A percentile compares a stretch with the other conserved stretches of the same genome.
Evolutionary conservation across 2,888 invertebrate species (phyloP).

Genomic region (Eudemis profundana): DNA sequence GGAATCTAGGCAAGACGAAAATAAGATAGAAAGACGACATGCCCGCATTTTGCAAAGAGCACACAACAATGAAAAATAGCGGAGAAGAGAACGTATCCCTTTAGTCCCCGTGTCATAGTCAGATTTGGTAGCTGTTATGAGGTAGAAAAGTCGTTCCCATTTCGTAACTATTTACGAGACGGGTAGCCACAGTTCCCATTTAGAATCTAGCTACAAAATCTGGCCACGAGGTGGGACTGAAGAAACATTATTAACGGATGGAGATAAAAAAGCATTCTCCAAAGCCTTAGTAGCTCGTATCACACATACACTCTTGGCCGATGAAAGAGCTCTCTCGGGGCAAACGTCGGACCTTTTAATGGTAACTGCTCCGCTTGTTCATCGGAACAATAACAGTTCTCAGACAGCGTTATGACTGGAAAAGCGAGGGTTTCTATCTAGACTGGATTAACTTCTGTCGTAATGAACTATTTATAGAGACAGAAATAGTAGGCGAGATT

Average conservation of each 20-base stretch:
- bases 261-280: conserved; percentile 16
- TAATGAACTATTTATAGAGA: neutral
- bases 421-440: conserved; percentile 11
- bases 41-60: too few species aligned
- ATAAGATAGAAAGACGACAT: too few species aligned
- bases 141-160: too few species aligned
- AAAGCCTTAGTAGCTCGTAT: conserved; percentile 50
- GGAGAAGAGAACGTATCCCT: too few species aligned
- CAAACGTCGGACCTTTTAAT: conserved; percentile 76
- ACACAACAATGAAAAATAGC: too few species aligned
- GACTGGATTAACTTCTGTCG: neutral
- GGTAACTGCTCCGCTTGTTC: conserved; percentile 68
- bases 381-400: conserved; percentile 69
- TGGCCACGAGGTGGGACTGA: too few species aligned
- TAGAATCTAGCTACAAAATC: too few species aligned
- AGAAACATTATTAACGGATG: neutral
- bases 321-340: conserved; percentile 74
- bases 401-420: conserved; percentile 35
- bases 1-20: too few species aligned
- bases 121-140: too few species aligned
- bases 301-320: conserved; percentile 59
- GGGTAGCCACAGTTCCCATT: too few species aligned
- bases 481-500: neutral
- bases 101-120: too few species aligned
- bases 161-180: too few species aligned